These are phyloP conservation scores for Sebastes matsubarae DNA, from an alignment of 2,797 vertebrate species.

Conservation along the genomic window DNA sequence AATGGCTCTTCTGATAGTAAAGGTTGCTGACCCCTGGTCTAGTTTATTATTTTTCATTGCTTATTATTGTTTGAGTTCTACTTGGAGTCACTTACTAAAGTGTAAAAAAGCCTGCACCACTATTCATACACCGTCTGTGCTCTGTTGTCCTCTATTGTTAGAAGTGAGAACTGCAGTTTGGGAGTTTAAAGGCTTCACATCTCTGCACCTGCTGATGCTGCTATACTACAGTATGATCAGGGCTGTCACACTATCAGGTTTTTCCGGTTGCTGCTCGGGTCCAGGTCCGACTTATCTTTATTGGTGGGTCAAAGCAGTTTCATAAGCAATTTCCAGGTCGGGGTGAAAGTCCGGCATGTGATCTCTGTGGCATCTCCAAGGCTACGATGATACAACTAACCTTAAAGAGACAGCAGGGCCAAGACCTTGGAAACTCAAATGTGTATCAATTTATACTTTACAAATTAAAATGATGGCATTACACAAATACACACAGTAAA, in stretches of 20 bases:
- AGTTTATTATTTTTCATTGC: too few species aligned
- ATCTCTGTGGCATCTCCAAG: neutral
- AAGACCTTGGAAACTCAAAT: neutral
- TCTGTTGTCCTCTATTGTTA: constrained; percentile 15
- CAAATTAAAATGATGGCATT: neutral
- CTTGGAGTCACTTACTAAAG: neutral
- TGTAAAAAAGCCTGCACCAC: neutral
- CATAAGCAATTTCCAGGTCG: neutral
- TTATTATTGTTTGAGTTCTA: too few species aligned
- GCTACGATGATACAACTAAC: neutral
- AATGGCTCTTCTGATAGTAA: too few species aligned
- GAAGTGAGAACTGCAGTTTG: neutral
- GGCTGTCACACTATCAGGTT: neutral
- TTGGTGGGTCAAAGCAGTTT: neutral
- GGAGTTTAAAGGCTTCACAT: neutral
- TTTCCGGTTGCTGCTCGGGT: neutral
- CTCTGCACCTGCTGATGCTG: neutral
- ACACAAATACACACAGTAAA: neutral
- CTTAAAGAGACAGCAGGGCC: neutral
- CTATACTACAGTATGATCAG: too few species aligned
- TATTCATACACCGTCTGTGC: neutral
- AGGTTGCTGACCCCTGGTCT: too few species aligned
- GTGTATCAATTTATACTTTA: neutral
- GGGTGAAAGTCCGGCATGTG: neutral
- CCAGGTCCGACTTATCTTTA: neutral